These are phyloP conservation scores for Coptodon bakossiorum DNA, from an alignment of 2,113 vertebrate genomes.

Conservation along the genomic window DNA sequence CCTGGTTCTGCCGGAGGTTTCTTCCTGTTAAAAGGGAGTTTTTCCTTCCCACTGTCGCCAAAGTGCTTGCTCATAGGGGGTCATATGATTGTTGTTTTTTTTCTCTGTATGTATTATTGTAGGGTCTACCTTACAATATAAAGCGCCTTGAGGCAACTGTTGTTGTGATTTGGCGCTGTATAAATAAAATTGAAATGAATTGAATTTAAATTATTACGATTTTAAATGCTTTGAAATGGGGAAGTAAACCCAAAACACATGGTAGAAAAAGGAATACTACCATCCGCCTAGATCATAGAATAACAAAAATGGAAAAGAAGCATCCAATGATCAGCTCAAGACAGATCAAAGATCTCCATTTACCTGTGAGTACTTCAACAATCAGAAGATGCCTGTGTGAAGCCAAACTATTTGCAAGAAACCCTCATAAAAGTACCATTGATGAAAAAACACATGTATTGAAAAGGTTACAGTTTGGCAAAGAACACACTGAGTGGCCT, in stretches of 20 bases:
- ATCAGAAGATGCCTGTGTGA: neutral
- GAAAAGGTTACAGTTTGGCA: neutral
- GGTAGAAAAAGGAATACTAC: neutral
- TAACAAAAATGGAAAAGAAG: neutral
- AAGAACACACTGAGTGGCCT: neutral
- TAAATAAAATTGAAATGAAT: no score
- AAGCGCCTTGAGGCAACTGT: no score
- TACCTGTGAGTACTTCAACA: neutral
- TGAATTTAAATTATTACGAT: no score
- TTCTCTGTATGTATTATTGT: no score
- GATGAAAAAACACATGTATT: neutral
- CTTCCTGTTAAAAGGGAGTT: no score
- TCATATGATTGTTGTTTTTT: no score
- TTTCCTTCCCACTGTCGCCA: no score
- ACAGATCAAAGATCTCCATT: neutral
- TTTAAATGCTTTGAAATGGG: neutral
- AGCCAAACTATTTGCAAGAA: neutral
- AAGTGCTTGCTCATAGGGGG: no score
- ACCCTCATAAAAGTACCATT: neutral
- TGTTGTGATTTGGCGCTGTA: no score
- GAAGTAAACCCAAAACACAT: neutral
- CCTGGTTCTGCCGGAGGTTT: no score
- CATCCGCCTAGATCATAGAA: neutral
- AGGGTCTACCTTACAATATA: no score
- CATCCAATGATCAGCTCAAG: neutral